Percentiles rank a stretch among this genome's conserved stretches.
phyloP scores from a whole-genome alignment of 2,113 vertebrate species.

The Micronycteris hirsuta region DNA sequence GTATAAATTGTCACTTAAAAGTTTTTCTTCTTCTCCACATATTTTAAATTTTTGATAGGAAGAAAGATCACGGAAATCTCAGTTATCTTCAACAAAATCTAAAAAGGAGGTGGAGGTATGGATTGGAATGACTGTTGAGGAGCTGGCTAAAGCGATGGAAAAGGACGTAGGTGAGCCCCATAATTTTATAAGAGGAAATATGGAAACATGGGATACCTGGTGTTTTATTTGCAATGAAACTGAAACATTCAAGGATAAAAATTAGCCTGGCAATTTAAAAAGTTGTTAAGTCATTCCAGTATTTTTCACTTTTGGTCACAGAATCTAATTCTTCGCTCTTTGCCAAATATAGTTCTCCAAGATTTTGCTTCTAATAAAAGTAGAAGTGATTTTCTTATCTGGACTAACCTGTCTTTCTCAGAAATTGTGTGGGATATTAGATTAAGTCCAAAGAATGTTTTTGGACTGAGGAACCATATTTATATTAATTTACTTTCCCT shows the following conservation, averaged over 20 bases:
- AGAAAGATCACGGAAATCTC: conserved; percentile 37
- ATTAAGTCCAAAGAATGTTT: background rate
- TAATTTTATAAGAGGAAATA: background rate
- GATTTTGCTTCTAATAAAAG: conserved; percentile 39
- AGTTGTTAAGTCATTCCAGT: background rate
- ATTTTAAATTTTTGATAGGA: conserved; percentile 59
- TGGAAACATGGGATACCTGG: background rate
- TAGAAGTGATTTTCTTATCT: background rate
- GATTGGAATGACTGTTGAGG: conserved; percentile 68
- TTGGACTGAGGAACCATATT: background rate
- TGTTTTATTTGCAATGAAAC: background rate
- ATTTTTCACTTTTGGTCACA: background rate
- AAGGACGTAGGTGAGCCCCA: conserved; percentile 61
- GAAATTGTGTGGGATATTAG: background rate
- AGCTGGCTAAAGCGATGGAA: conserved; percentile 64
- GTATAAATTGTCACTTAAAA: background rate
- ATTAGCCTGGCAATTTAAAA: background rate
- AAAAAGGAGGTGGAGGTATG: conserved; percentile 67
- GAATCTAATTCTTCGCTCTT: background rate
- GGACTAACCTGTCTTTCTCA: background rate
- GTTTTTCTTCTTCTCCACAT: background rate
- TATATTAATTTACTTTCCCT: background rate
- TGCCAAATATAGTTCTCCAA: background rate
- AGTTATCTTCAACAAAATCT: conserved; percentile 49
- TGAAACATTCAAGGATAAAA: background rate